phyloP scores from a whole-genome alignment of 2,797 vertebrate species.

The Brachyalestes nurse region DNA sequence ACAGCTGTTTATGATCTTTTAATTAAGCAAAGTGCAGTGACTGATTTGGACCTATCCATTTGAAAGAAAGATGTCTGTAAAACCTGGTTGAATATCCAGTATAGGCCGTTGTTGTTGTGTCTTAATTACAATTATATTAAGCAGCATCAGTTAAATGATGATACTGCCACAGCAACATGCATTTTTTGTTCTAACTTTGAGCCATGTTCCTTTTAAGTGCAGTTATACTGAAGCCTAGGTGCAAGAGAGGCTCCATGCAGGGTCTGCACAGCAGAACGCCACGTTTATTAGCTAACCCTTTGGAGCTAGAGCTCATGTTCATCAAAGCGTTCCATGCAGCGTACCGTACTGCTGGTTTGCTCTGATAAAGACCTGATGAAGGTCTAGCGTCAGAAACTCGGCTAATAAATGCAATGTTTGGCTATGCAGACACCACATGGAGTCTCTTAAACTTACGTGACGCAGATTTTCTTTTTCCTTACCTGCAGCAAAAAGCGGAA shows the following conservation, averaged over 20 bases:
- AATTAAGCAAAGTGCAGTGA: no score
- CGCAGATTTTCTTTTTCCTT: neutral
- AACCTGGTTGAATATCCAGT: no score
- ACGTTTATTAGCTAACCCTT: slow-evolving; percentile 16
- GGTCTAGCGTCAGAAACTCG: neutral
- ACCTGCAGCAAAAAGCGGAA: neutral
- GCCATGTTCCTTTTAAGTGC: neutral
- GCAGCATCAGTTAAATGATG: neutral
- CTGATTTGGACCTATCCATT: no score
- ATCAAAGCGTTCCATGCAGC: slow-evolving; percentile 1
- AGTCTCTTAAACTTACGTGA: slow-evolving; percentile 5
- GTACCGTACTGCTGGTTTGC: neutral
- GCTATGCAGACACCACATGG: neutral
- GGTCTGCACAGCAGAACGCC: neutral
- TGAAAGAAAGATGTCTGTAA: no score
- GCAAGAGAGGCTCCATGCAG: neutral
- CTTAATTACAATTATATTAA: neutral
- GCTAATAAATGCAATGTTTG: neutral
- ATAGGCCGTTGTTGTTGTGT: no score
- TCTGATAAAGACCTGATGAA: slow-evolving; percentile 11
- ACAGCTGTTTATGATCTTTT: no score
- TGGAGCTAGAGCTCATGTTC: slow-evolving; percentile 8
- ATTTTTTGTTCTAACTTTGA: neutral
- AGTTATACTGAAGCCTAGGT: neutral
- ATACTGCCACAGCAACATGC: neutral